Base-by-base conservation (phyloP, 2,113 vertebrate species). In the Sylvicapra grimmia region DNA sequence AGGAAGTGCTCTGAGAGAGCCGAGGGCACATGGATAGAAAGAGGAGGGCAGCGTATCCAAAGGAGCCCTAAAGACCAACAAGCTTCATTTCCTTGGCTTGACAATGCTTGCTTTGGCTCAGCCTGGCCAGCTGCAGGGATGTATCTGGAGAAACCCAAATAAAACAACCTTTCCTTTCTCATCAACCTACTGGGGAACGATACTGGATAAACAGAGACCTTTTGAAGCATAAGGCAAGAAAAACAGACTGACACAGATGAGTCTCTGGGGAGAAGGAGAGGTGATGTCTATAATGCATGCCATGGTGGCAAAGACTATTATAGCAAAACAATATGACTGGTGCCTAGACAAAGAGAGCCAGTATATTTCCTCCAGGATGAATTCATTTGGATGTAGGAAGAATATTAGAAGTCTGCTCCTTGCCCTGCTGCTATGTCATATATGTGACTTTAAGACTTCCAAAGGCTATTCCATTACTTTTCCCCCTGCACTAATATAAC, bases 201-300 rank as follows among this genome's bases (percentile, higher is more conserved):
- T 65, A 58, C 83, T 90, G 88, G 63, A 63, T 82, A 96, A 95
- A 92, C 59, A 95, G 79, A 97, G 97, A 89, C 47, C 72, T 87
- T 97, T 5, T 44, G 77, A 87, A 97, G 95, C 56, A 59, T 1
- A 65, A 93, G 49, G 84, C 86, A 95, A 96, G 94, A 95, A 84
- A 94, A 97, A 86, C 9, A 72, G 88, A 85, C 51, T 10, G 51
- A 86, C 36, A 86, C 33, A 80, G 94, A 97, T 80, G 82, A 89
- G 49, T 58, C 75, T 93, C 15, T 16, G 36, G 51, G 89, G 83
- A 91, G 89, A 92, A 89, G 40, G 31, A 58, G 83, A 65, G 47
- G 68, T 16, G 56, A 36, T 40, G 15, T 53, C 29, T 91, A 29
- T 47, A 63, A 53, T 0, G 23, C 10, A 10, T 8, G 61, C 61